Base-by-base conservation (phyloP, 1,140 invertebrate species). In the Diabrotica undecimpunctata region DNA sequence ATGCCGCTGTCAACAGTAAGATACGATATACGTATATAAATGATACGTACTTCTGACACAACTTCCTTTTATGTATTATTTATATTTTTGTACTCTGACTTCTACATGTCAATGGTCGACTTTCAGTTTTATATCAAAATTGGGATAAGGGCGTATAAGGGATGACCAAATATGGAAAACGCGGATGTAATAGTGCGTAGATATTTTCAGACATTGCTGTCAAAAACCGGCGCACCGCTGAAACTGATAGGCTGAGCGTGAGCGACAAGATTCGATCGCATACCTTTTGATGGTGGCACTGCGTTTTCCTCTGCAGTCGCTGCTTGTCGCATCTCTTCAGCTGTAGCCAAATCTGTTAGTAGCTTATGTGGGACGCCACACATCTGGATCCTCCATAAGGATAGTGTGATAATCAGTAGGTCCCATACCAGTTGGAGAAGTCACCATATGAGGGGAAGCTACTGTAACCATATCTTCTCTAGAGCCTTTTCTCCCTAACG, bases 351-450 rank as follows among this genome's bases (percentile, higher is more conserved):
- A 46, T 58, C 38, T 59, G 54, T 69, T 54, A 37, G 50, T 53
- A 53, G 79, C 84, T 90, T 93, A 92, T 85, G 90, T 92, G 75
- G 90, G 90, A 80, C 90, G 89, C 91, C 91, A 93, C 71, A 93
- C 90, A 82, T 93, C 90, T 54, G 91, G 91, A 81, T 93, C 90
- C 83, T 93, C 90, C 90, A 93, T 92, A 62, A 92, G 84, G 67
- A 90, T 92, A 71, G 88, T 87, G 79, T 88, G 85, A 82, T 84
- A 83, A 83, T 86, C 83, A 83, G 85, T 83, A 80, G 84, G 82
- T 78, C 83, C 77, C 80, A 85, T 72, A 78, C 78, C 77, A 65
- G 82, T 81, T 65, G 84, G 82, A 79, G 88, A 81, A 81, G 84
- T 81, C 79, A 82, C 80, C 73, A 84, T 79, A 62, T 82, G 82